Base-by-base conservation (phyloP, 1,140 invertebrate genomes). In the Brachionus koreanus region DNA sequence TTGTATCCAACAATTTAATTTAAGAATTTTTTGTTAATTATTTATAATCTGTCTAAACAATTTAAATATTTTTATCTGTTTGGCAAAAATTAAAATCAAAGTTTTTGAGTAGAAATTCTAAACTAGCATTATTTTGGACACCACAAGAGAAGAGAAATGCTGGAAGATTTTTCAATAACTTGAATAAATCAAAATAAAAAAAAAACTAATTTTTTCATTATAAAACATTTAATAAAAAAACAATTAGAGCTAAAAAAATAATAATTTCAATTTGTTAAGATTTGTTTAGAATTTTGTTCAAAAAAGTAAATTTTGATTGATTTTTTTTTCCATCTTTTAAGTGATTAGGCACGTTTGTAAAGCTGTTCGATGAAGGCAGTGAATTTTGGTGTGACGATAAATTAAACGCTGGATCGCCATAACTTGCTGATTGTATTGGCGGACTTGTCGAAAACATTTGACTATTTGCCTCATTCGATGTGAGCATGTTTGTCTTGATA, bases 211-310 rank as follows among this genome's bases (percentile, higher is more conserved):
- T 49, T 5, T 49, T 49, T n/a, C 13, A 13, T 16, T 49, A n/a
- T 49, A n/a, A n/a, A n/a, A 49, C 43, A 49, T 49, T 49, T 5
- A 49, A 49, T 13, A 49, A 16, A 49, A 13, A 49, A 49, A n/a
- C n/a, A n/a, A n/a, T n/a, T n/a, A n/a, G n/a, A n/a, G n/a, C n/a
- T n/a, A 16, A n/a, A 49, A n/a, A 5, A n/a, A 49, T 49, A n/a
- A n/a, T n/a, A n/a, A 49, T 49, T 49, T 49, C 13, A 49, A 29
- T 49, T 49, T 49, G 23, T 72, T 72, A 72, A 23, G 69, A 74
- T 74, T 74, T 74, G 19, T 74, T 74, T 12, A 74, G 43, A 25
- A 74, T 74, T 74, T 74, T 74, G 33, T 43, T 74, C 6, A 74
- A 33, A 46, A 74, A 74, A 25, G 69, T 39, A 74, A 74, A 74